Base-by-base conservation (phyloP, 2,888 invertebrate species). In the Danaus chrysippus region DNA sequence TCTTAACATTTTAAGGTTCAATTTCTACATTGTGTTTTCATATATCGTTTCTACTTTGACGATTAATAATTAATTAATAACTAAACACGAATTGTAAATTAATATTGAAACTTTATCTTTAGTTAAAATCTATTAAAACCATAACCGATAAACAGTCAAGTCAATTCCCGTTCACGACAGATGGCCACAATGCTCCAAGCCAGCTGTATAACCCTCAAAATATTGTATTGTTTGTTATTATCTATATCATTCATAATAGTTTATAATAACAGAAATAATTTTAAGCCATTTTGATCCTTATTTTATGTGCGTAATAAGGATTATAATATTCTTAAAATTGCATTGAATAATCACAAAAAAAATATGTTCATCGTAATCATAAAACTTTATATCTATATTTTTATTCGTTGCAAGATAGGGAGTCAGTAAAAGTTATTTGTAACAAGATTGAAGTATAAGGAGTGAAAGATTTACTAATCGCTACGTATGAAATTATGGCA, bases 181-280 rank as follows among this genome's bases (percentile, higher is more conserved):
- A 49, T 49, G 49, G 49, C 11, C 10, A 17, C 49, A 49, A 49
- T 49, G 49, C 17, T 49, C 0, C 10, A 17, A 49, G 49, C 49
- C 49, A 49, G 49, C 49, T 49, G 49, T 49, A 46, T 13, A 49
- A 15, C 49, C 49, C 17, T 49, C 49, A 49, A 49, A 49, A 49
- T 49, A 49, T 46, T 46, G 15, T 10, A 49, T 17, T 49, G 49
- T 49, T 49, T 49, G 49, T 8, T 49, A 17, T 17, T 49, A 17
- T 49, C 49, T 49, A 49, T 49, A 49, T 49, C 49, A 49, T 49
- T 49, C 11, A 49, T 49, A 49, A 49, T 17, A 49, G 15, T 10
- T 49, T 17, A 49, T 49, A 8, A 49, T 17, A 49, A 17, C 17
- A 17, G 10, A 17, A 49, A n/a, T 49, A 11, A 11, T 10, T 49